A percentile compares a stretch with the other conserved stretches of the same genome.
phyloP scores from a whole-genome alignment of 2,113 vertebrate genomes.

The Mesoclemmys tuberculata region DNA sequence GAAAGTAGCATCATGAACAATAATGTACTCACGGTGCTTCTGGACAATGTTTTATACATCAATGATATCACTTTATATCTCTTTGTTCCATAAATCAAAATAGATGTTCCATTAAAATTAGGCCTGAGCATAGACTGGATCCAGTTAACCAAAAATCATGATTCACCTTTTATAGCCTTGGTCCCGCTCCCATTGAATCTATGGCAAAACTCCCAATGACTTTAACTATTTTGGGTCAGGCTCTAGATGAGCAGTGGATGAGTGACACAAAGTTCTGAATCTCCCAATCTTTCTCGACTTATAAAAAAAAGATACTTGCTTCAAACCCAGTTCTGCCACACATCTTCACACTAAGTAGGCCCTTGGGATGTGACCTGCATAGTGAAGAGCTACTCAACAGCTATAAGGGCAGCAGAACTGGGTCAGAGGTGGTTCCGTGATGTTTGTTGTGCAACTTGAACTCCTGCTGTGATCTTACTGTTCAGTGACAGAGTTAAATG shows the following conservation, averaged over 20 bases:
- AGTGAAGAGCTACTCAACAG: background rate
- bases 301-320: background rate
- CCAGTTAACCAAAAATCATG: constrained; percentile 40
- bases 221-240: constrained; percentile 23
- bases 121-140: constrained; percentile 36
- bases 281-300: background rate
- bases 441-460: background rate
- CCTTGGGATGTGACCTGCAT: background rate
- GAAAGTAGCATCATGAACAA: constrained; percentile 64
- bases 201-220: constrained; percentile 33
- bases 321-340: background rate
- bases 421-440: background rate
- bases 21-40: constrained; percentile 16
- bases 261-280: background rate
- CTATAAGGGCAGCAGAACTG: background rate
- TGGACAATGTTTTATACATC: background rate
- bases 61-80: constrained; percentile 39
- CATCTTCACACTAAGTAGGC: background rate
- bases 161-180: constrained; percentile 45
- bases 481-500: constrained; percentile 54
- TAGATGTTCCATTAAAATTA: background rate
- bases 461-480: constrained; percentile 50
- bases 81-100: constrained; percentile 59
- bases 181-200: constrained; percentile 31
- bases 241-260: background rate